Base-by-base conservation (phyloP, 1,140 invertebrate species). In the Zaprionus ghesquierei region DNA sequence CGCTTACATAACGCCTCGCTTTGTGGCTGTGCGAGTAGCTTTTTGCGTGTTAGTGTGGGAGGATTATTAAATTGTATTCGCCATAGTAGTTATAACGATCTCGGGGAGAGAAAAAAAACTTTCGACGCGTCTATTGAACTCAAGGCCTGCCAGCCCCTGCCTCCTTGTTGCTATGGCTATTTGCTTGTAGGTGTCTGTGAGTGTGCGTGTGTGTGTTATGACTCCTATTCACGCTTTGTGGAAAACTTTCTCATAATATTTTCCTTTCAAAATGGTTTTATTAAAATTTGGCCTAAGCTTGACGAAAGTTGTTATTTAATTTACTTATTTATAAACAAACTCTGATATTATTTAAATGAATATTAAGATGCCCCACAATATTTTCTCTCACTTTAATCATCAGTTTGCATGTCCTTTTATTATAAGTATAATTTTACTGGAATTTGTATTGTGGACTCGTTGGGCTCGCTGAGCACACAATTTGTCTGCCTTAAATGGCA, bases 1-100 rank as follows among this genome's bases (percentile, higher is more conserved):
- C 54, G 61, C 71, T 86, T 87, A 86, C 69, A 82, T 86, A 86
- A 86, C 75, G 69, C 65, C 29, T 56, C 63, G 23, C n/a, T 15
- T 44, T 23, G n/a, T 63, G 31, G 60, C 20, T 22, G 18, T 29
- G 23, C 23, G 49, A 31, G 10, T 31, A 27, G 49, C 12, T 12
- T 1, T 3, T 53, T 22, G 6, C 12, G 27, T 54, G 35, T n/a
- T n/a, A n/a, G 25, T 5, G 44, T 59, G 54, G 33, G 62, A 51
- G 27, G 18, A 65, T 58, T 71, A 71, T 65, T 71, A 71, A 22
- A 50, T 65, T 70, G 64, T 65, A 58, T 71, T 41, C 49, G n/a
- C 8, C n/a, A 62, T 65, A 65, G 29, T 65, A 65, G 29, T 56
- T 65, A 35, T 62, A 54, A 69, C 27, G 58, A 69, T 62, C 44